Conservation (phyloP, 2,113 vertebrate genomes). For the Daboia siamensis region DNA sequence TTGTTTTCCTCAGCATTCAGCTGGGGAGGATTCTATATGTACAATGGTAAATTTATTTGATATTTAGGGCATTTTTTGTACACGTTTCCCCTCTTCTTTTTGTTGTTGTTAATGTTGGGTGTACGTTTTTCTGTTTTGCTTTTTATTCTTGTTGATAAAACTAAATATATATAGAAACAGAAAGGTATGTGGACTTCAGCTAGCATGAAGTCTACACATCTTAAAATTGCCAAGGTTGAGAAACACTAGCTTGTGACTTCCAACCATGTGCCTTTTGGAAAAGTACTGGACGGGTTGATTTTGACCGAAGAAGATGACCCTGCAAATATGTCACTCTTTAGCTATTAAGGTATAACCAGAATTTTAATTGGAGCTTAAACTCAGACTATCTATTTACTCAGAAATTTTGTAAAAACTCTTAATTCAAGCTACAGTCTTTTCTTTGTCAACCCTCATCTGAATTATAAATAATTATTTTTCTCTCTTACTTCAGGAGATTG, state of each 20-base stretch:
- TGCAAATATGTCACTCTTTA: not conserved
- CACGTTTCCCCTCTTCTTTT: no score
- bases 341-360: not conserved
- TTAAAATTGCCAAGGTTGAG: not conserved
- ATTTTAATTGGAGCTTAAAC: not conserved
- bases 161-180: no score
- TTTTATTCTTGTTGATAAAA: no score
- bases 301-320: not conserved
- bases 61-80: no score
- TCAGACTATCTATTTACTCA: not conserved
- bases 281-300: not conserved
- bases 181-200: no score
- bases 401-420: not conserved
- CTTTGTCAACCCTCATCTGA: not conserved
- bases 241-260: not conserved
- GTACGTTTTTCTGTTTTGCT: no score
- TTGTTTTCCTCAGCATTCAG: no score
- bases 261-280: not conserved
- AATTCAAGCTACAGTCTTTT: not conserved
- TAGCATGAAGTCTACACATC: not conserved
- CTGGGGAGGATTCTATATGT: no score
- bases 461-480: not conserved
- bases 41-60: no score
- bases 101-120: no score
- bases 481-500: not conserved